Percentiles rank a stretch among this genome's conserved stretches.
These are phyloP conservation scores for Lethenteron reissneri DNA, from an alignment of 2,113 vertebrate genomes.

Conservation along the genomic window DNA sequence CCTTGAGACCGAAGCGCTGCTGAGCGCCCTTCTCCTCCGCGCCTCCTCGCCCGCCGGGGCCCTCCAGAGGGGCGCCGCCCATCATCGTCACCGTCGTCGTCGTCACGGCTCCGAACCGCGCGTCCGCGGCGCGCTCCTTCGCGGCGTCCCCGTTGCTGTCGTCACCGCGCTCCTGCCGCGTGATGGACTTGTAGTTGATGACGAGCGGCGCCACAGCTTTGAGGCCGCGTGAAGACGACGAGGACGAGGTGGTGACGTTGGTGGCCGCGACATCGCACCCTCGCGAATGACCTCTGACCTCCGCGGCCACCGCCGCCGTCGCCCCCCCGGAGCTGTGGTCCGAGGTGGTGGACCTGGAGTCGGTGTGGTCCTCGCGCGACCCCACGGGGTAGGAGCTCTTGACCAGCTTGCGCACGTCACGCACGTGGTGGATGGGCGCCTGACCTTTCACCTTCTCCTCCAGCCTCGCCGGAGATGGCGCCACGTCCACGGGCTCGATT, in stretches of 20 bases:
- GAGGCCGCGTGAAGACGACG: slow-evolving; percentile 19
- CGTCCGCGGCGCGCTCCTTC: slow-evolving; percentile 19
- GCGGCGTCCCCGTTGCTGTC: slow-evolving; percentile 49
- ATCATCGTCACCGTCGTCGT: slow-evolving; percentile 8
- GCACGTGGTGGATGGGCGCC: slow-evolving; percentile 41
- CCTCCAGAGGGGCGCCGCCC: no score
- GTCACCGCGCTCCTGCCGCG: slow-evolving; percentile 49
- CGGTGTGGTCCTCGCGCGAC: slow-evolving; percentile 26
- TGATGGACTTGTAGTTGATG: slow-evolving; percentile 69
- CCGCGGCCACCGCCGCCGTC: no score
- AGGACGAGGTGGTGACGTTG: slow-evolving; percentile 17
- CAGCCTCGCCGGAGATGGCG: no score
- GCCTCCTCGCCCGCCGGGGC: no score
- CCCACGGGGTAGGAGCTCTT: slow-evolving; percentile 59
- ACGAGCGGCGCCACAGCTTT: slow-evolving; percentile 50
- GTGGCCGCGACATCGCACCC: slow-evolving; percentile 14
- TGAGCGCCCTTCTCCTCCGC: no score
- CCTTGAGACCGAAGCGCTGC: no score
- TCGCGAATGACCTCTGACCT: no score
- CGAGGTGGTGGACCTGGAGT: slow-evolving; percentile 19
- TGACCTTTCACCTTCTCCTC: slow-evolving; percentile 19
- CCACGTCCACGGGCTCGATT: no score
- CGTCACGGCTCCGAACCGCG: background rate
- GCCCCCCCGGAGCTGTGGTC: slow-evolving; percentile 21
- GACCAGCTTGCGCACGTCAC: slow-evolving; percentile 72